Evolutionary conservation across 2,797 vertebrate genomes (phyloP).

Genomic region (Acestrorhynchus altus): DNA sequence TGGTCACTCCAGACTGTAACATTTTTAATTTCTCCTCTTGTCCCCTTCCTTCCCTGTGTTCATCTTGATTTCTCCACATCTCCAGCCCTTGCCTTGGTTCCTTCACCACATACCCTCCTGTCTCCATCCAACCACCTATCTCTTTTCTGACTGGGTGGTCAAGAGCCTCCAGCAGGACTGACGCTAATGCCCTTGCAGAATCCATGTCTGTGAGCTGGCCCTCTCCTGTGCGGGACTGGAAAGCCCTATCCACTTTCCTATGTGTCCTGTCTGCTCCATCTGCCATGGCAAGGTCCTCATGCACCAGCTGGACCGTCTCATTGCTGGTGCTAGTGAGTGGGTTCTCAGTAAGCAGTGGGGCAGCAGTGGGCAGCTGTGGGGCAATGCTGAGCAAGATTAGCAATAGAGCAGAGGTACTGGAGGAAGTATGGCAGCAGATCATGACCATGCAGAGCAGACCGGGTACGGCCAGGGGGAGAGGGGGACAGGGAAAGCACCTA

Average conservation of each 20-base stretch:
- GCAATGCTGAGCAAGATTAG: conserved; percentile 80
- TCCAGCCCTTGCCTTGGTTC: conserved; percentile 66
- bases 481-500: conserved; percentile 77
- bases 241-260: conserved; percentile 48
- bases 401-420: conserved; percentile 79
- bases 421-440: conserved; percentile 81
- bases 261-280: conserved; percentile 58
- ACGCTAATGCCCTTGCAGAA: conserved; percentile 79
- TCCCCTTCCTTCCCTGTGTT: conserved; percentile 43
- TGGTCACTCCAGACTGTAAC: conserved; percentile 65
- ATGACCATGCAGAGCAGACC: conserved; percentile 84
- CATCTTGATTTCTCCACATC: conserved; percentile 57
- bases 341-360: conserved; percentile 76
- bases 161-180: conserved; percentile 83
- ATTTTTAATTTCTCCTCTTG: conserved; percentile 71
- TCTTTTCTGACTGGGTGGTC: conserved; percentile 68
- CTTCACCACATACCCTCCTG: conserved; percentile 63
- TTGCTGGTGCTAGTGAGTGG: conserved; percentile 69
- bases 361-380: conserved; percentile 76
- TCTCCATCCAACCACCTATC: conserved; percentile 59
- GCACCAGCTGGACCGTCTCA: conserved; percentile 65
- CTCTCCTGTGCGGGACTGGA: conserved; percentile 64
- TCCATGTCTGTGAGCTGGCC: conserved; percentile 77
- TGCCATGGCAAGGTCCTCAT: conserved; percentile 60
- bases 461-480: conserved; percentile 60